Base-by-base conservation (phyloP, 2,888 invertebrate species). In the Seira sanloemensis region DNA sequence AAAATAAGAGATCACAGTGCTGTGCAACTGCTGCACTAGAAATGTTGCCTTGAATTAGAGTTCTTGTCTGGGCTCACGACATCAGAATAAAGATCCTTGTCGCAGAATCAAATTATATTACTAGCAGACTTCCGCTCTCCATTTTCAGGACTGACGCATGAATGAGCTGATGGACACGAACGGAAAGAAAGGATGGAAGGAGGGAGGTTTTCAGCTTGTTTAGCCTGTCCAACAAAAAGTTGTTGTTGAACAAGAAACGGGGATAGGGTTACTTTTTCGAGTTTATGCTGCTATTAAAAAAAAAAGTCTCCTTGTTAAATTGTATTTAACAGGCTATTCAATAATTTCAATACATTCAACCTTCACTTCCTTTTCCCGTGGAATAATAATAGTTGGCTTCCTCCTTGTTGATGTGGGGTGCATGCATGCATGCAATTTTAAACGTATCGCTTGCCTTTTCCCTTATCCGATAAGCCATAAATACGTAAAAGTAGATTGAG, bases 1-100 rank as follows among this genome's bases (percentile, higher is more conserved):
- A 62, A 75, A 65, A 72, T 62, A 62, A 62, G 62, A 62, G 62
- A 27, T 62, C 62, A 65, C 1, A 76, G 37, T 72, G 69, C 27
- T 2, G 50, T 62, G 65, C 46, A 54, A 27, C 25, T 68, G 62
- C 62, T 21, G 62, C 62, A n/a, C n/a, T n/a, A n/a, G n/a, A n/a
- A n/a, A n/a, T 23, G 23, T 23, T 62, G 62, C 62, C 19, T 21
- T n/a, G 21, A 23, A 37, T 21, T 5, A 19, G 7, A 23, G 62
- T 62, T 21, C 19, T 62, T n/a, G n/a, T n/a, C n/a, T n/a, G n/a
- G 24, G 46, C 62, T 65, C 66, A 78, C 78, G 58, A 80, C 71
- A 76, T 27, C 71, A 82, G 71, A 82, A 81, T 76, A 82, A 72
- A 82, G 81, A 82, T 82, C 76, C 76, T 82, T 82, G 81, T 82